Percentiles rank a stretch among this genome's conserved stretches.
Evolutionary conservation across 2,888 invertebrate genomes (phyloP).

Genomic region (Seira sanloemensis): DNA sequence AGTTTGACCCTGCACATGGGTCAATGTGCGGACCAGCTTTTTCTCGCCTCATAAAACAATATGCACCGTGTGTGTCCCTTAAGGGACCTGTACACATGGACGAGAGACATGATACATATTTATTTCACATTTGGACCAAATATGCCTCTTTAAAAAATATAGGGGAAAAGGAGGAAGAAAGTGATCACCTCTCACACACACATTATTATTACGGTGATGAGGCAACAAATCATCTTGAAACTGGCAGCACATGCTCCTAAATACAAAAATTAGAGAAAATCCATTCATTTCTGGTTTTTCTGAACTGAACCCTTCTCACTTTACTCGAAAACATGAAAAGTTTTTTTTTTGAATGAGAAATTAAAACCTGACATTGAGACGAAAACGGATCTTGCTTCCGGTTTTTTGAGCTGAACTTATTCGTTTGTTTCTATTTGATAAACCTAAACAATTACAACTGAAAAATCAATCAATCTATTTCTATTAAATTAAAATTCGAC

Average conservation of each 20-base stretch:
- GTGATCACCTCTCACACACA: slow-evolving; percentile 22
- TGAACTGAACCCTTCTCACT: not conserved
- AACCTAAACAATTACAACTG: too few relatives aligned
- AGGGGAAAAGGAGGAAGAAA: slow-evolving; percentile 1
- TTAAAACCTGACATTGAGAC: too few relatives aligned
- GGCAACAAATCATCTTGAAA: slow-evolving; percentile 66
- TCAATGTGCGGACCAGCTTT: slow-evolving; percentile 69
- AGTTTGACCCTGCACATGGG: slow-evolving; percentile 74
- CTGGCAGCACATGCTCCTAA: slow-evolving; percentile 61
- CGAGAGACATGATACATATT: not conserved
- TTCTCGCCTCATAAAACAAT: slow-evolving; percentile 57
- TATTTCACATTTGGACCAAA: slow-evolving; percentile 23
- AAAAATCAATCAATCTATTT: too few relatives aligned
- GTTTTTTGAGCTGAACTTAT: too few relatives aligned
- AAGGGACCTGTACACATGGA: slow-evolving; percentile 51
- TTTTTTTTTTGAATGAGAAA: too few relatives aligned
- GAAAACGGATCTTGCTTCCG: too few relatives aligned
- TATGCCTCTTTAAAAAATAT: slow-evolving; percentile 32
- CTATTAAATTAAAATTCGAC: too few relatives aligned
- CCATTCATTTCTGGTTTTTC: not conserved
- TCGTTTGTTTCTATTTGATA: too few relatives aligned
- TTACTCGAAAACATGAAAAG: not conserved
- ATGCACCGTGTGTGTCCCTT: slow-evolving; percentile 48
- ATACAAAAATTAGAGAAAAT: too few relatives aligned
- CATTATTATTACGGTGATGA: slow-evolving; percentile 47